Evolutionary conservation across 2,797 vertebrate genomes (phyloP).

Genomic region (Sardinella longiceps): DNA sequence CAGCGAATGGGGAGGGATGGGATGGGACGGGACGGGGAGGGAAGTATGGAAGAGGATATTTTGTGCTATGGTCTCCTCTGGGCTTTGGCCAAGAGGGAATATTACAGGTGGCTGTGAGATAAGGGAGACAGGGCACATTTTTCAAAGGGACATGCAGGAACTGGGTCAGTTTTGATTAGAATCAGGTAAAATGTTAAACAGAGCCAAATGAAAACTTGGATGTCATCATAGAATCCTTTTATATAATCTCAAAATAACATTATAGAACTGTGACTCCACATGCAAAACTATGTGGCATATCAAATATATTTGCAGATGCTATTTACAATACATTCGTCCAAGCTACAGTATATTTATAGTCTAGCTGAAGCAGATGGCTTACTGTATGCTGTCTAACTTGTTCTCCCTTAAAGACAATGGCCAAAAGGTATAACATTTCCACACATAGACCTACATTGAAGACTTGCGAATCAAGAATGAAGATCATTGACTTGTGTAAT

Average conservation of each 20-base stretch:
- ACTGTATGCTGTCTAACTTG: too few species aligned
- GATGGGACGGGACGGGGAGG: not conserved
- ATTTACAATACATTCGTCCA: too few species aligned
- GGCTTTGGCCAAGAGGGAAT: not conserved
- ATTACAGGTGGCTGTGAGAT: not conserved
- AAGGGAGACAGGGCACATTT: not conserved
- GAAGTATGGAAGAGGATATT: not conserved
- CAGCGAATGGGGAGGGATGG: not conserved
- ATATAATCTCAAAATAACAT: not conserved
- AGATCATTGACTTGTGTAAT: too few species aligned
- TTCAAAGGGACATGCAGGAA: not conserved
- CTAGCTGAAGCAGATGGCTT: too few species aligned
- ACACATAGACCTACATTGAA: too few species aligned
- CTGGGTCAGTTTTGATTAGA: not conserved
- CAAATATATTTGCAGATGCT: not conserved
- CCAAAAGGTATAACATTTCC: too few species aligned
- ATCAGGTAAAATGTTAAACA: not conserved
- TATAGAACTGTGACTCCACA: not conserved
- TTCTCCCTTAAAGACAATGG: too few species aligned
- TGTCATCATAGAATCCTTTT: not conserved
- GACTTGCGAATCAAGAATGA: too few species aligned
- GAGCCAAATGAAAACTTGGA: not conserved
- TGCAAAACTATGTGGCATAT: not conserved
- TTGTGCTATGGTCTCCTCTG: not conserved
- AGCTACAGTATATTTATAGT: too few species aligned